Evolutionary conservation across 53 echinoderm and acorn worm genomes (phyloP).

Genomic region (Arbacia lixula): DNA sequence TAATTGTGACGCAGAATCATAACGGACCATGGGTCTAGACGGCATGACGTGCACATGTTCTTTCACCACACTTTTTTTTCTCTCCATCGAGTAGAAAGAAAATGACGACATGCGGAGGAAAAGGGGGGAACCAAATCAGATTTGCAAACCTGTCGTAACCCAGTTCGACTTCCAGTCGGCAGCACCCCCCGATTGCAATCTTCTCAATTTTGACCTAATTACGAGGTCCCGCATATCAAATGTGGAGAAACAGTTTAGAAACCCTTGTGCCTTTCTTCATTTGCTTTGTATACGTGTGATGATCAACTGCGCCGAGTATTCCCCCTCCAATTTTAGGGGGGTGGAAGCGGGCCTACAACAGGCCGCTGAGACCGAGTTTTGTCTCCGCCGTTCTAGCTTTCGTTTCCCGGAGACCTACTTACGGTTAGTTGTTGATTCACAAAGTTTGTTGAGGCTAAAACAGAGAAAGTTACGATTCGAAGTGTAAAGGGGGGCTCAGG

Average conservation of each 20-base stretch:
- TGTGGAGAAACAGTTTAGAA: slow-evolving; percentile 34
- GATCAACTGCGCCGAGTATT: slow-evolving; percentile 13
- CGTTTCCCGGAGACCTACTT: slow-evolving; percentile 48
- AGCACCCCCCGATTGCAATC: slow-evolving; percentile 6
- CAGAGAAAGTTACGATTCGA: too few species aligned
- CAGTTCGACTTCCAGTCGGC: slow-evolving; percentile 43
- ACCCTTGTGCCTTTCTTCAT: slow-evolving; percentile 2
- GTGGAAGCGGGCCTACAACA: slow-evolving; percentile 9
- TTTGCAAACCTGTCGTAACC: slow-evolving; percentile 37
- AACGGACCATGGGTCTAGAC: slow-evolving; percentile 44
- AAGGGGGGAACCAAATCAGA: slow-evolving; percentile 8
- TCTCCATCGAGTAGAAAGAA: neutral
- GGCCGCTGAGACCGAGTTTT: slow-evolving; percentile 21
- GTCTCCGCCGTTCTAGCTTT: slow-evolving; percentile 32
- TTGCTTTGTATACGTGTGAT: too few species aligned
- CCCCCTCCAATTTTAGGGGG: slow-evolving; percentile 25
- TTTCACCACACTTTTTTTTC: slow-evolving; percentile 9
- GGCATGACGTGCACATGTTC: neutral
- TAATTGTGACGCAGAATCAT: too few species aligned
- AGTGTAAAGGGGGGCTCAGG: slow-evolving; percentile 4
- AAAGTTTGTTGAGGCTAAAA: neutral
- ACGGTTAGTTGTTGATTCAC: neutral
- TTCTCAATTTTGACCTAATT: slow-evolving; percentile 54
- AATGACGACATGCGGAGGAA: slow-evolving; percentile 45
- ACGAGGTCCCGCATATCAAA: neutral